Base-by-base conservation (phyloP, 1,140 invertebrate genomes). In the Arctopsyche grandis region DNA sequence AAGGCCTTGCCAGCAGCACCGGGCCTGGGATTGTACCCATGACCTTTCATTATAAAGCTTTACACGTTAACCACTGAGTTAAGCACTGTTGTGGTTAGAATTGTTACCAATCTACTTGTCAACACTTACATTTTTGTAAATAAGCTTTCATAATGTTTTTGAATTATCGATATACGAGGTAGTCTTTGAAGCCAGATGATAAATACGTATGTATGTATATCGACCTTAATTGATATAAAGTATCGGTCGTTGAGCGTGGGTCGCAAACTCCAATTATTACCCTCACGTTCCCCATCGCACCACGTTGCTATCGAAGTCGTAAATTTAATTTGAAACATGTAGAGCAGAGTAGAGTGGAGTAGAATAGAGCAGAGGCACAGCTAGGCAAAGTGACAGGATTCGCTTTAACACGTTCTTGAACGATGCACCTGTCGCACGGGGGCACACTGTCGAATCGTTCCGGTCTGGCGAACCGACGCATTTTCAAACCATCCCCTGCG, bases 191-290 rank as follows among this genome's bases (percentile, higher is more conserved):
- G n/a, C n/a, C n/a, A n/a, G n/a, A n/a, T n/a, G n/a, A n/a, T n/a
- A n/a, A n/a, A n/a, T n/a, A n/a, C n/a, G n/a, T 38, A 7, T 38
- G 29, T 38, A 38, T 38, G 29, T 38, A 38, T 38, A 7, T 52
- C 4, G 26, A 24, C 63, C 9, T 66, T 66, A 66, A 66, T 66
- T 66, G 63, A 66, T 26, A 22, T 12, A n/a, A 24, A 66, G 48
- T 5, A 12, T 66, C 0, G 21, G 21, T 12, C 26, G 22, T 9
- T 14, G 12, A 26, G 24, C n/a, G 0, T 9, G 24, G 63, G 63
- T 66, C 63, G 63, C 63, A 24, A 66, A 26, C 3, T 26, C 24
- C 63, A 66, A 66, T 66, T 66, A 66, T 66, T 24, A 66, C 24
- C 1, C 21, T 22, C 24, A 29, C 63, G 16, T 9, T 9, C 14